phyloP scores from a whole-genome alignment of 2,797 vertebrate genomes.

The Helostoma temminkii region DNA sequence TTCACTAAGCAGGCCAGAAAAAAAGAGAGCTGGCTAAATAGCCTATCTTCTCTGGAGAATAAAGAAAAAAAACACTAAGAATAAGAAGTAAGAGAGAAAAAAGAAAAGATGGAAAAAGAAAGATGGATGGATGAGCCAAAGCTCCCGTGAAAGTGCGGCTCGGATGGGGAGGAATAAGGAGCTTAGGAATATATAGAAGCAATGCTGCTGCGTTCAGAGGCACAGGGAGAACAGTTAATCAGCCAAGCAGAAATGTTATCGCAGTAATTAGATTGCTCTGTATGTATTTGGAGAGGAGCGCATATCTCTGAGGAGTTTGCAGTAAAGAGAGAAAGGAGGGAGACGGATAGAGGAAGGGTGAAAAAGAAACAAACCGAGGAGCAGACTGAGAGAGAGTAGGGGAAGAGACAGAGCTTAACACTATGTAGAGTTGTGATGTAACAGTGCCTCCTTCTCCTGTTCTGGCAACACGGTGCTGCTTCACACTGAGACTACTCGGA shows the following conservation, averaged over 20 bases:
- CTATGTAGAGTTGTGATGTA: slow-evolving; percentile 65
- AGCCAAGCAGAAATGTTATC: slow-evolving; percentile 79
- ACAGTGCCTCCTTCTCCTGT: slow-evolving; percentile 57
- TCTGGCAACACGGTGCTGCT: slow-evolving; percentile 39
- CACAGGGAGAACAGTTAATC: slow-evolving; percentile 73
- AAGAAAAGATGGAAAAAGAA: slow-evolving; percentile 30
- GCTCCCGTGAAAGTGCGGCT: slow-evolving; percentile 66
- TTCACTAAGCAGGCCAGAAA: slow-evolving; percentile 38
- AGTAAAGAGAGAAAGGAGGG: slow-evolving; percentile 38
- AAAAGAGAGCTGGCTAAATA: slow-evolving; percentile 48
- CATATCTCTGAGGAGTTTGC: slow-evolving; percentile 64
- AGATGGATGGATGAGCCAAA: slow-evolving; percentile 60
- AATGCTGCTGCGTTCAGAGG: slow-evolving; percentile 63
- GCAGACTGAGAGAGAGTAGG: slow-evolving; percentile 8
- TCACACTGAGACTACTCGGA: slow-evolving; percentile 57
- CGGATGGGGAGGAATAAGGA: slow-evolving; percentile 72
- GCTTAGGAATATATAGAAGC: slow-evolving; percentile 76
- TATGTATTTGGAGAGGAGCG: slow-evolving; percentile 66
- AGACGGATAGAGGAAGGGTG: slow-evolving; percentile 24
- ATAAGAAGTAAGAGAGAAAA: slow-evolving; percentile 17
- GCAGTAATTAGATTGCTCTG: slow-evolving; percentile 78
- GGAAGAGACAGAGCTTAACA: slow-evolving; percentile 63
- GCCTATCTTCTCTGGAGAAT: slow-evolving; percentile 53
- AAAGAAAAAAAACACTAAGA: slow-evolving; percentile 34
- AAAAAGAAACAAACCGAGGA: slow-evolving; percentile 26